Evolutionary conservation across 2,888 invertebrate species (phyloP).

Genomic region (Thymelicus sylvestris): DNA sequence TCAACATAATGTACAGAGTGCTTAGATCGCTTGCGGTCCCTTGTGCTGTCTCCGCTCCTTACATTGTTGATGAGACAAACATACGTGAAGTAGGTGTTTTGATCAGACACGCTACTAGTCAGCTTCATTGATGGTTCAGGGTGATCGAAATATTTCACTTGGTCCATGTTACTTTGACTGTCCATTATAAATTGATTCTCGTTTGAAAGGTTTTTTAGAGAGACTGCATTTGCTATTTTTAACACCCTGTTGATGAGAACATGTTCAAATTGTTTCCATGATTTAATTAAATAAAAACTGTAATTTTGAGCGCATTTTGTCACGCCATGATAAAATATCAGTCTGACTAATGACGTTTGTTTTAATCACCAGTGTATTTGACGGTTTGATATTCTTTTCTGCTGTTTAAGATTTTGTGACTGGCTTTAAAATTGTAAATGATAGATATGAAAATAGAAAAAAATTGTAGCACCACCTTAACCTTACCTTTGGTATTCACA

Average conservation of each 20-base stretch:
- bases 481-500: too few species aligned
- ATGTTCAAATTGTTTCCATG: not conserved
- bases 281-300: not conserved
- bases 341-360: conserved; percentile 16
- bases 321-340: conserved; percentile 35
- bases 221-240: not conserved
- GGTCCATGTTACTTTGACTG: not conserved
- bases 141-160: conserved; percentile 28
- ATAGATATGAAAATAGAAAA: not conserved
- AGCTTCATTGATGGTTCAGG: conserved; percentile 51
- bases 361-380: not conserved
- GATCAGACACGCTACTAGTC: conserved; percentile 64
- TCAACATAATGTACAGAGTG: conserved; percentile 24
- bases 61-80: conserved; percentile 66
- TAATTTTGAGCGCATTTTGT: conserved; percentile 21
- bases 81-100: conserved; percentile 66
- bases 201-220: not conserved
- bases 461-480: not conserved
- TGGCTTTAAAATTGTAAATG: not conserved
- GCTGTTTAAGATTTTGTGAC: not conserved
- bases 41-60: conserved; percentile 42
- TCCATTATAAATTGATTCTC: conserved; percentile 15
- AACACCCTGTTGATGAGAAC: not conserved
- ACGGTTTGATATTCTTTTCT: not conserved
- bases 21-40: not conserved